phyloP scores from a whole-genome alignment of 30 jellyfish, hydroid and myxozoan genomes.

The Turritopsis dohrnii region DNA sequence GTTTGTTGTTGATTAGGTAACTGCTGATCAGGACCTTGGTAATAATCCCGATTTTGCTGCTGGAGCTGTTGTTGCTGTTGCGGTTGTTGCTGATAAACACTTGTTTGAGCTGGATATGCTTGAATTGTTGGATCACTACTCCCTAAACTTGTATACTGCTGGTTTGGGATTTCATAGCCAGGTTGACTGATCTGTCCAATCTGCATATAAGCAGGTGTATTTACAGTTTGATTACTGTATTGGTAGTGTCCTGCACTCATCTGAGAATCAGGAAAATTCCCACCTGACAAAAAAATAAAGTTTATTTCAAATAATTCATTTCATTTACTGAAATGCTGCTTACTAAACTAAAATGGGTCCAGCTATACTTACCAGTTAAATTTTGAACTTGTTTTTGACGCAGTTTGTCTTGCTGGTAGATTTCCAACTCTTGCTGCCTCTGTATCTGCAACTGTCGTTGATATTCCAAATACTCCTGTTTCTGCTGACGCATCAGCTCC shows the following conservation, averaged over 20 bases:
- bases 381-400: conserved; percentile 60
- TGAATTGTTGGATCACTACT: background rate
- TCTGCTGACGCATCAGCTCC: conserved; percentile 96
- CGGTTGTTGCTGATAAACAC: background rate
- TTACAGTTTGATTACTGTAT: background rate
- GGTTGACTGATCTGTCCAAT: background rate
- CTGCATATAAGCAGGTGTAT: background rate
- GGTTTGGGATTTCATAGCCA: background rate
- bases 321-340: background rate
- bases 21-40: conserved; percentile 31
- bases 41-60: conserved; percentile 27
- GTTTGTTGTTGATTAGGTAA: conserved; percentile 40
- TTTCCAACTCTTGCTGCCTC: conserved; percentile 86
- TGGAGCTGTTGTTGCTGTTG: conserved; percentile 4
- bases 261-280: background rate
- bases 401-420: conserved; percentile 66
- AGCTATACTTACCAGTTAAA: background rate
- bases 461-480: conserved; percentile 91
- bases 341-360: too few species aligned
- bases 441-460: conserved; percentile 91
- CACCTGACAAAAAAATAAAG: background rate
- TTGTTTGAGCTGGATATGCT: background rate
- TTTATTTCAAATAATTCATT: too few species aligned
- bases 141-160: background rate
- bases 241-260: background rate